These are phyloP conservation scores for Stenolophus ochropezus DNA, from an alignment of 2,888 invertebrate genomes.

Conservation along the genomic window DNA sequence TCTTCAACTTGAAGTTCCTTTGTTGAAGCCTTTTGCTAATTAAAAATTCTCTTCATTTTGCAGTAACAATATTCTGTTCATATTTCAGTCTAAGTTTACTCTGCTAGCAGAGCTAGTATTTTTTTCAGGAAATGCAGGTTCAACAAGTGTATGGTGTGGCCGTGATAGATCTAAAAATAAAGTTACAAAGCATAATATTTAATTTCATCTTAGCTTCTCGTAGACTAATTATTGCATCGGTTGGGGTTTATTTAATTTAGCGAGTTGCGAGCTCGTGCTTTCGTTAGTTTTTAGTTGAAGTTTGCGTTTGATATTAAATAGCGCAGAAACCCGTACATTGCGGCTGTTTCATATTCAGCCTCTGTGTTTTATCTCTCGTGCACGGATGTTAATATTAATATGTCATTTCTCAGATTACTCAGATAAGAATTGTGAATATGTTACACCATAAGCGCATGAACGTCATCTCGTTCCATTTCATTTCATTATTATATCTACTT, in stretches of 20 bases:
- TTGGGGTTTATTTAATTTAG: slow-evolving; percentile 44
- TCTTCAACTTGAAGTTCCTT: not conserved
- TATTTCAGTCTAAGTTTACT: not conserved
- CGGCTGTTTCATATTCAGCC: not conserved
- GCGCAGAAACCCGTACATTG: not conserved
- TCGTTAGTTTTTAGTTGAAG: slow-evolving; percentile 25
- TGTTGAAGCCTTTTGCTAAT: not conserved
- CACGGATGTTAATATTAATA: not conserved
- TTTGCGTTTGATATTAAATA: slow-evolving; percentile 33
- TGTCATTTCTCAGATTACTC: not conserved
- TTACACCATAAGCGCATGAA: not conserved
- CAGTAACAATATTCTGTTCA: not conserved
- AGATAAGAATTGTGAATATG: not conserved
- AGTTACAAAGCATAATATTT: slow-evolving; percentile 48
- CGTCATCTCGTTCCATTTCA: not conserved
- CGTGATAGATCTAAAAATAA: slow-evolving; percentile 40
- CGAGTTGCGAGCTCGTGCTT: slow-evolving; percentile 13
- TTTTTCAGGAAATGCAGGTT: not conserved
- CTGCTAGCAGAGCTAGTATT: slow-evolving; percentile 1
- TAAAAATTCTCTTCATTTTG: slow-evolving; percentile 1
- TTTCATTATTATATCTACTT: not conserved
- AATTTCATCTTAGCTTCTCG: slow-evolving; percentile 30
- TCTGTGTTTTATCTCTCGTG: not conserved
- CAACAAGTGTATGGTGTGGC: slow-evolving; percentile 34
- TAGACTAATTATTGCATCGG: slow-evolving; percentile 45